Conservation (phyloP, 2,113 vertebrate species). For the Dendropsophus ebraccatus region DNA sequence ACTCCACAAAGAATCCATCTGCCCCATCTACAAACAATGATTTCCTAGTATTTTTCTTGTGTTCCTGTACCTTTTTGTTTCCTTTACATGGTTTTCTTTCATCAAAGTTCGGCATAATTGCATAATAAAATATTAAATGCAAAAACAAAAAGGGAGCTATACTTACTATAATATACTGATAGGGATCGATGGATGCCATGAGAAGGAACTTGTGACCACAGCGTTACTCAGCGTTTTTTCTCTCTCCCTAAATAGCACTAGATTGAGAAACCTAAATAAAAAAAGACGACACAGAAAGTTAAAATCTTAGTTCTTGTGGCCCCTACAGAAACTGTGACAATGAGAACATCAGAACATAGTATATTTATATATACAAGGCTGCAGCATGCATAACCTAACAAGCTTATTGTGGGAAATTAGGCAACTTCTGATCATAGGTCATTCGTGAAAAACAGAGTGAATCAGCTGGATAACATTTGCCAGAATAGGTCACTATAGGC, state of each 20-base stretch:
- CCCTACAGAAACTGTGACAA: not conserved
- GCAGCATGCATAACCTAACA: no score
- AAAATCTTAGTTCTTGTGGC: not conserved
- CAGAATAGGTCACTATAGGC: no score
- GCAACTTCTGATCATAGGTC: no score
- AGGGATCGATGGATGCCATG: conserved; percentile 89
- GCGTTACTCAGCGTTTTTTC: conserved; percentile 9
- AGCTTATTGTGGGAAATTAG: no score
- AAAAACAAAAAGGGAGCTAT: conserved; percentile 58
- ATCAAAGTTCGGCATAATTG: not conserved
- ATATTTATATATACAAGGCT: no score
- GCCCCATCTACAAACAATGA: no score
- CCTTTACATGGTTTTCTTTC: not conserved
- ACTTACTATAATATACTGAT: conserved; percentile 93
- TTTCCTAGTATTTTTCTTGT: no score
- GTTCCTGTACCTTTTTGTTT: no score
- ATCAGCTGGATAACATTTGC: no score
- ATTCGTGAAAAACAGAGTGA: no score
- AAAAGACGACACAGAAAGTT: not conserved
- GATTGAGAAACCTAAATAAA: not conserved
- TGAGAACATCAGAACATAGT: no score
- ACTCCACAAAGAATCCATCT: no score
- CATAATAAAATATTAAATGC: conserved; percentile 35
- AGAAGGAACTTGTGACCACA: conserved; percentile 49
- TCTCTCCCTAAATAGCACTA: not conserved